Evolutionary conservation across 2,797 vertebrate species (phyloP), one percentile per base, ranked within the genome.

Genomic region (Eospalax fontanierii): DNA sequence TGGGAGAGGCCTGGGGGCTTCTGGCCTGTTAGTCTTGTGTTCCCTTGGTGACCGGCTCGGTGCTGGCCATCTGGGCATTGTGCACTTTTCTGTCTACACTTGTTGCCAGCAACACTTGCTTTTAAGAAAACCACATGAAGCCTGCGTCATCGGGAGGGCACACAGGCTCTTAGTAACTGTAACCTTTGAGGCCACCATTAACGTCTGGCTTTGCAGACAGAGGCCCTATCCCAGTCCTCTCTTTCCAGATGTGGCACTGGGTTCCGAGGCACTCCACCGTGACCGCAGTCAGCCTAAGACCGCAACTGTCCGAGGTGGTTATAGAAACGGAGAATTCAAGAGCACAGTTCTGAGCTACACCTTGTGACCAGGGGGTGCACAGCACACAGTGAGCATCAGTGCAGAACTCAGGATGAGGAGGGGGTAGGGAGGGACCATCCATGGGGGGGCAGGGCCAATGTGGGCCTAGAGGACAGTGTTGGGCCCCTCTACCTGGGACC

Each of bases 211-310:
- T 10, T 54, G 30, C 14, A 54, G 50, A 66, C 12, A 26, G 57
- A 54, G 50, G 71, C 21, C 1, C 30, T 7, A 1, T 6, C 6
- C 18, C 24, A 12, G 75, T 26, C 28, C 6, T 40, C 21, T 68
- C 50, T 80, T 65, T 86, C 15, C 54, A 10, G 92, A 61, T 11
- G 59, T n/a, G 68, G 33, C 26, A n/a, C 15, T 3, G 66, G n/a
- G 50, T 9, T 24, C 46, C 0, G 0, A 68, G 83, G 68, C 33
- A 10, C 19, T 12, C 38, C 4, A 21, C 6, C 12, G 28, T 0
- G 6, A 78, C 12, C 2, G 30, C 40, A 26, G 70, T 28, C 15
- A 61, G 84, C 35, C 61, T 26, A 28, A 54, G 54, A 38, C 70
- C 26, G 40, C 40, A 28, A 54, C 43, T 40, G 50, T 59, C 68